These are phyloP conservation scores for Trisateles emortualis DNA, from an alignment of 2,888 invertebrate genomes.

Conservation along the genomic window DNA sequence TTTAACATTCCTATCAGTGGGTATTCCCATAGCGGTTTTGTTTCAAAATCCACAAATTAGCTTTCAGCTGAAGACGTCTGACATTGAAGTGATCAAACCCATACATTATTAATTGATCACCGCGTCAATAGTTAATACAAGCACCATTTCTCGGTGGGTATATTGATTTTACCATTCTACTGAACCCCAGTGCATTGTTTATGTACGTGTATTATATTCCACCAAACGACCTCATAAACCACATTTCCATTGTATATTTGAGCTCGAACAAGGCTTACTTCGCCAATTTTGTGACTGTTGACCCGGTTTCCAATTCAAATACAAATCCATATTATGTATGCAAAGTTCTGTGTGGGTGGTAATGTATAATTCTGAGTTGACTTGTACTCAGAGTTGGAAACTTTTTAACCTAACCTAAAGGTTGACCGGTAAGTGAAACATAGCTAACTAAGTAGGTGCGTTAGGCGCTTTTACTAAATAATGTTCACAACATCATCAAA, in stretches of 20 bases:
- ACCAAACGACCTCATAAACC: conserved; percentile 33
- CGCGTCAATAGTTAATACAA: conserved; percentile 59
- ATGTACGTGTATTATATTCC: conserved; percentile 40
- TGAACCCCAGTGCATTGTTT: conserved; percentile 50
- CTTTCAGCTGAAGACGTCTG: conserved; percentile 26
- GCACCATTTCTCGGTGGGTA: conserved; percentile 45
- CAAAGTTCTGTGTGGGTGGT: conserved; percentile 21
- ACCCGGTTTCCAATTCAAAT: conserved; percentile 44
- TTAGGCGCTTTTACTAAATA: conserved; percentile 12
- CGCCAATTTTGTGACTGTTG: conserved; percentile 45
- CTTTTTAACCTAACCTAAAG: background rate
- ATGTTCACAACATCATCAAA: conserved; percentile 15
- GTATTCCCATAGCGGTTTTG: no score
- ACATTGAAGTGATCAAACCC: conserved; percentile 35
- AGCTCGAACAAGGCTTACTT: conserved; percentile 39
- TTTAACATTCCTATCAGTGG: no score
- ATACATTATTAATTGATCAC: conserved; percentile 37
- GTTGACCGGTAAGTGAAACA: conserved; percentile 13
- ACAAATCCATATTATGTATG: conserved; percentile 34
- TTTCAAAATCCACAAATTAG: conserved; percentile 15
- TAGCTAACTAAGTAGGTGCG: conserved; percentile 6
- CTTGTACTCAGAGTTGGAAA: conserved; percentile 10
- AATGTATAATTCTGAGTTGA: conserved; percentile 17
- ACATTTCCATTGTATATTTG: conserved; percentile 40
- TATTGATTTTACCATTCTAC: conserved; percentile 70